These are phyloP conservation scores for Parochlus steinenii DNA, from an alignment of 2,888 invertebrate species.

Conservation along the genomic window DNA sequence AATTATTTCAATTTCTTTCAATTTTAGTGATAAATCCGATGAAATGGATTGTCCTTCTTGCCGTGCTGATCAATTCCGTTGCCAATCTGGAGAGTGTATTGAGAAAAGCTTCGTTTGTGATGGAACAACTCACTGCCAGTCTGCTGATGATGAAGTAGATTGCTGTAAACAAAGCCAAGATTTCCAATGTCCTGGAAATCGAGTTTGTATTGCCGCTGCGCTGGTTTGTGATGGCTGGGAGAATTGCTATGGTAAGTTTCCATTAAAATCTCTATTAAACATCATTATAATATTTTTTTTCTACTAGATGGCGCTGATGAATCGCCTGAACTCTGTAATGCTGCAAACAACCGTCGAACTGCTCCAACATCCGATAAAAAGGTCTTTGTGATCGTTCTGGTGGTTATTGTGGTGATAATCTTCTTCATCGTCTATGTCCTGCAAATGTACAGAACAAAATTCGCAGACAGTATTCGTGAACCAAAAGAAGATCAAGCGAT, in stretches of 20 bases:
- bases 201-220: conserved; percentile 49
- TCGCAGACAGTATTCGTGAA: conserved; percentile 32
- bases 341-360: conserved; percentile 30
- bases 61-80: conserved; percentile 46
- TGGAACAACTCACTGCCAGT: conserved; percentile 46
- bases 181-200: conserved; percentile 56
- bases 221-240: conserved; percentile 59
- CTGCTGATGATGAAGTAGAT: conserved; percentile 49
- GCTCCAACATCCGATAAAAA: conserved; percentile 32
- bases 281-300: too few relatives aligned
- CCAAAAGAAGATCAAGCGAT: conserved; percentile 45
- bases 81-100: conserved; percentile 38
- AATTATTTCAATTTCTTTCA: conserved; percentile 35
- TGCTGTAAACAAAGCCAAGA: conserved; percentile 45
- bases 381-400: conserved; percentile 37
- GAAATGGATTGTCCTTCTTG: conserved; percentile 60
- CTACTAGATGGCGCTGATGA: conserved; percentile 79
- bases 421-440: conserved; percentile 35
- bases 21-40: conserved; percentile 72
- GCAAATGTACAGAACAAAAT: conserved; percentile 36
- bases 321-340: conserved; percentile 41
- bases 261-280: too few relatives aligned
- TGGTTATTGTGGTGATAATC: conserved; percentile 37
- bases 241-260: conserved; percentile 61
- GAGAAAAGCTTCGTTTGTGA: conserved; percentile 43